Percentiles rank a stretch among this genome's conserved stretches.
These are phyloP conservation scores for Scatophagus argus DNA, from an alignment of 2,113 vertebrate species.

Conservation along the genomic window DNA sequence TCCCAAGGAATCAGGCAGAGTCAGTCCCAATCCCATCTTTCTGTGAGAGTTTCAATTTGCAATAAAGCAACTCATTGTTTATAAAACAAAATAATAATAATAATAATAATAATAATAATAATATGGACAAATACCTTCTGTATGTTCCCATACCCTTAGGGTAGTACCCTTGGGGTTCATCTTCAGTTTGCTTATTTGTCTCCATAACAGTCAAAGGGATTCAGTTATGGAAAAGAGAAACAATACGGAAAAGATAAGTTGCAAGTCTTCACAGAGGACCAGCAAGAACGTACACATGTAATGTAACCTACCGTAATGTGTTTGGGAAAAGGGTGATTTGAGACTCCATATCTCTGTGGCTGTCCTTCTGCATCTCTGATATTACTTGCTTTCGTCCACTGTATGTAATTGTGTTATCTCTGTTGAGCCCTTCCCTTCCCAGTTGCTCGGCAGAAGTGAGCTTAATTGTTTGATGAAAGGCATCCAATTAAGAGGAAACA, in stretches of 20 bases:
- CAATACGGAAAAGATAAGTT: too few relatives aligned
- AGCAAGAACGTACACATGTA: background rate
- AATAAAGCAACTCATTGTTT: background rate
- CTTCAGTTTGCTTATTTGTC: background rate
- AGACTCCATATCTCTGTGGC: slow-evolving; percentile 48
- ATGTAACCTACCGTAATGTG: slow-evolving; percentile 38
- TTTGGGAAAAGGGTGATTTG: slow-evolving; percentile 65
- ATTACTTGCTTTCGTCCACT: slow-evolving; percentile 52
- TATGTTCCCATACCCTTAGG: background rate
- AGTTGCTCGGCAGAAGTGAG: slow-evolving; percentile 75
- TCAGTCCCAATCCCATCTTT: background rate
- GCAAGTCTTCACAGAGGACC: background rate
- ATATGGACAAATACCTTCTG: background rate
- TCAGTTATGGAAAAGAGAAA: background rate
- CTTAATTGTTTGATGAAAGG: slow-evolving; percentile 81
- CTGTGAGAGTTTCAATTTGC: background rate
- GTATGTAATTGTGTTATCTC: slow-evolving; percentile 72
- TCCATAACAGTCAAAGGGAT: background rate
- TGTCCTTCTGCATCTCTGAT: slow-evolving; percentile 34
- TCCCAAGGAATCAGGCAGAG: too few relatives aligned
- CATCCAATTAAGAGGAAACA: slow-evolving; percentile 74
- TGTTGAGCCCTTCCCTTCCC: slow-evolving; percentile 75
- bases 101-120: too few relatives aligned
- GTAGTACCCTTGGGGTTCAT: background rate
- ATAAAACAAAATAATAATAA: background rate